These are phyloP conservation scores for Murina feae DNA, from an alignment of 2,113 vertebrate species.

Conservation along the genomic window DNA sequence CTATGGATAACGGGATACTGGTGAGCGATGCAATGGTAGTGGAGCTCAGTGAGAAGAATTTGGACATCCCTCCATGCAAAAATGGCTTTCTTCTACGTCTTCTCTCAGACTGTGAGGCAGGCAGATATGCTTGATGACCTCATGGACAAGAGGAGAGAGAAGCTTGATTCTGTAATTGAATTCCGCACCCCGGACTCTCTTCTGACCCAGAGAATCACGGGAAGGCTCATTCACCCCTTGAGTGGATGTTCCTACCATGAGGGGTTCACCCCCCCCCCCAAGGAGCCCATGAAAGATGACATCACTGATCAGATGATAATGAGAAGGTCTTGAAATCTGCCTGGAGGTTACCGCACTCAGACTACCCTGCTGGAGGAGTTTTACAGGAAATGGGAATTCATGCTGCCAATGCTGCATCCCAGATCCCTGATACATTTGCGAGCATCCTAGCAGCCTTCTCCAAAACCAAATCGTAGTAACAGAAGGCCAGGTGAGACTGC, in stretches of 20 bases:
- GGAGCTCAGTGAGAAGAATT: constrained; percentile 96
- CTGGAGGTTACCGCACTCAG: constrained; percentile 93
- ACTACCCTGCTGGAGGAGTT: constrained; percentile 91
- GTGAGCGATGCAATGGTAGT: constrained; percentile 98
- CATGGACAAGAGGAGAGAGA: constrained; percentile 92
- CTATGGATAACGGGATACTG: constrained; percentile 43
- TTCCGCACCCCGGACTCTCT: constrained; percentile 91
- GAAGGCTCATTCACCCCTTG: constrained; percentile 91
- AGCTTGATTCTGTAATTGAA: constrained; percentile 94
- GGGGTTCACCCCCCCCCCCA: constrained; percentile 96
- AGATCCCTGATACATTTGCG: constrained; percentile 90
- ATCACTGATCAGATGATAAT: constrained; percentile 94
- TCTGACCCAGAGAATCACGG: constrained; percentile 93
- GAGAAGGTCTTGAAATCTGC: constrained; percentile 86
- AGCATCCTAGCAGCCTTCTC: constrained; percentile 97
- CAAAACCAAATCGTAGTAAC: constrained; percentile 84
- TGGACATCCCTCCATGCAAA: constrained; percentile 89
- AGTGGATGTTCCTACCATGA: constrained; percentile 96
- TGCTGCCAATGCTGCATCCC: constrained; percentile 86
- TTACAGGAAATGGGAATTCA: constrained; percentile 90
- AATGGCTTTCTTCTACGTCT: constrained; percentile 96
- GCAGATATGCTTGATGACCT: constrained; percentile 95
- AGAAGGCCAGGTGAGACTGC: constrained; percentile 78
- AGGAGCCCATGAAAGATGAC: constrained; percentile 94
- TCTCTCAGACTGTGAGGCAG: constrained; percentile 94